phyloP scores from a whole-genome alignment of 2,797 vertebrate genomes.

The Rhincodon typus region DNA sequence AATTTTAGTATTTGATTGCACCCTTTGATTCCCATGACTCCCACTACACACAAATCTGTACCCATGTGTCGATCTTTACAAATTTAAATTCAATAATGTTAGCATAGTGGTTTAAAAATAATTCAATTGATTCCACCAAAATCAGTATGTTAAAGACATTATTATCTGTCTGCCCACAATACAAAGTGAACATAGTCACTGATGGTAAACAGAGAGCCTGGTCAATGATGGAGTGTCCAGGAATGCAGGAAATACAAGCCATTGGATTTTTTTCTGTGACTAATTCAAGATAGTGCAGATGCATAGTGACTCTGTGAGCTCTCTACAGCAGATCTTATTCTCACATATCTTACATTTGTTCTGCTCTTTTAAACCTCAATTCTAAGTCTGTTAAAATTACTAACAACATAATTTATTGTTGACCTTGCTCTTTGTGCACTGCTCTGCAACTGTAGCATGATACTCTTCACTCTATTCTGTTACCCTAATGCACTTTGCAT shows the following conservation, averaged over 20 bases:
- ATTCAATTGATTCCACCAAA: neutral
- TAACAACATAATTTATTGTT: no score
- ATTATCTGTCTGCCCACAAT: constrained; percentile 15
- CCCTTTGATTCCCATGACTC: neutral
- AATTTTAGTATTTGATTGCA: neutral
- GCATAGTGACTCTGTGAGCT: no score
- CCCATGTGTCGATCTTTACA: neutral
- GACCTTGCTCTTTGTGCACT: no score
- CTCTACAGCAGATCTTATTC: no score
- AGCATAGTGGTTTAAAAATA: neutral
- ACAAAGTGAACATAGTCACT: neutral
- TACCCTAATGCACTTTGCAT: no score
- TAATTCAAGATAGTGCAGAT: neutral
- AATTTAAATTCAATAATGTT: neutral
- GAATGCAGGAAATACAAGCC: neutral
- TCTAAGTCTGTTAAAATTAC: no score
- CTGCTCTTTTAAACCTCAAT: no score
- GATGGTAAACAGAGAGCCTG: neutral
- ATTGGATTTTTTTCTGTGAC: neutral
- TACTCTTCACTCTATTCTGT: no score
- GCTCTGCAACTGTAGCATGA: no score
- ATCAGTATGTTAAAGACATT: neutral
- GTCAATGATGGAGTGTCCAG: neutral
- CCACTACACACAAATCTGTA: neutral
- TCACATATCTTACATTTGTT: no score